Base-by-base conservation (phyloP, 2,797 vertebrate species). In the Coregonus suidteri region DNA sequence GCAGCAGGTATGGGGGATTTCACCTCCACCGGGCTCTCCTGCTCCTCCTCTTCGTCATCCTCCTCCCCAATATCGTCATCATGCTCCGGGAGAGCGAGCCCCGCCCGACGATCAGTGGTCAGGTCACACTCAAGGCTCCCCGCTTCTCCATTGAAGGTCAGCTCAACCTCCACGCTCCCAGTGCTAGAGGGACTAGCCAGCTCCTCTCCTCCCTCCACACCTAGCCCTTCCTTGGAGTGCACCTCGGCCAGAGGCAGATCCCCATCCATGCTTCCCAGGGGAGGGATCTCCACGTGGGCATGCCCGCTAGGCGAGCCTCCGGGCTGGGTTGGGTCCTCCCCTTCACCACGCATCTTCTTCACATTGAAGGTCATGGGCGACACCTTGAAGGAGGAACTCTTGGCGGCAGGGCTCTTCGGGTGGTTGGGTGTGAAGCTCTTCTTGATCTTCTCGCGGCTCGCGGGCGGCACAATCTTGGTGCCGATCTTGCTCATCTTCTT, bases 401-500 rank as follows among this genome's bases (percentile, higher is more conserved):
- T 97, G n/a, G 95, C 88, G 0, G 95, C 92, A 0, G 96, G 91
- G 64, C 93, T 92, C 86, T 97, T 98, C 83, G 96, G 95, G 67
- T 97, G 96, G 81, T 95, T 96, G 0, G 96, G 94, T 1, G 93
- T 95, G 74, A 99, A 91, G 0, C 96, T 97, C 86, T 98, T 99
- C 92, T 94, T 98, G 85, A 99, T 94, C 91, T 98, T 99, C 77
- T 99, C 98, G 2, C 96, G 95, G 80, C 95, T 94, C 81, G 99
- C 98, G 0, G 91, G 95, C 0, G 98, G 97, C 30, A 99, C 97
- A 0, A 99, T 97, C 93, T 96, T 98, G 14, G 95, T 97, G 83
- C 96, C 87, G 79, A 98, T 93, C 92, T 97, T 95, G 90, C 86
- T 98, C 95, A 99, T 95, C 90, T 96, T 97, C 89, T 98, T 99